A percentile compares a stretch with the other conserved stretches of the same genome.
Conservation (phyloP, 1,140 invertebrate genomes). For the Panagrolaimus sp. region DNA sequence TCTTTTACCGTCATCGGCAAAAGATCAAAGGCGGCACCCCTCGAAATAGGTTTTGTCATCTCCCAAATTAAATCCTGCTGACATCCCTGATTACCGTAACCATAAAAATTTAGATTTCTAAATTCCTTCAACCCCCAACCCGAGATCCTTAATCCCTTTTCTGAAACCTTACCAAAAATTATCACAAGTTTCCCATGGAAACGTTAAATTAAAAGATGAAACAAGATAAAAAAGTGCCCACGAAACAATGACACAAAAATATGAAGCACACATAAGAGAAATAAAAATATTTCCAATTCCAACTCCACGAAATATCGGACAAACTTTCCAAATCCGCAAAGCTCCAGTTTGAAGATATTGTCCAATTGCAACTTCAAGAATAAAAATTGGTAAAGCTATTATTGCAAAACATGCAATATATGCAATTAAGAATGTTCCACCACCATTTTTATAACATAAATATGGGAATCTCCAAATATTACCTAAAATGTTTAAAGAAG, state of each 20-base stretch:
- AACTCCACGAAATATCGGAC: conserved; percentile 28
- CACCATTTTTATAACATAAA: conserved; percentile 61
- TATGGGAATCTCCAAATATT: conserved; percentile 62
- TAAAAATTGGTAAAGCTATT: conserved; percentile 69
- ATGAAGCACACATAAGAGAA: conserved; percentile 43
- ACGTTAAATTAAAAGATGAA: conserved; percentile 56
- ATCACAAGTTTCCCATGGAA: conserved; percentile 61
- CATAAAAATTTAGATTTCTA: too few relatives aligned
- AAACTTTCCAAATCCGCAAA: conserved; percentile 30
- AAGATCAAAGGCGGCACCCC: too few relatives aligned
- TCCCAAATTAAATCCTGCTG: conserved; percentile 27
- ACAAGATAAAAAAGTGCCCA: conserved; percentile 61
- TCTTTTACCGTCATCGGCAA: too few relatives aligned
- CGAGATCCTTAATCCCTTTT: too few relatives aligned
- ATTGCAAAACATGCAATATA: conserved; percentile 40
- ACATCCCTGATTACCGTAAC: too few relatives aligned
- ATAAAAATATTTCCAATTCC: conserved; percentile 30
- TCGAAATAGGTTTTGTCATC: too few relatives aligned
- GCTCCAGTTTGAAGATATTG: conserved; percentile 68
- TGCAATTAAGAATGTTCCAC: conserved; percentile 48
- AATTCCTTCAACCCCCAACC: too few relatives aligned
- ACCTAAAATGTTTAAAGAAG: conserved; percentile 39
- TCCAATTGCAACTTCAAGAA: conserved; percentile 71
- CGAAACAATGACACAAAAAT: conserved; percentile 63
- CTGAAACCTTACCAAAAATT: conserved; percentile 58